A percentile compares a stretch with the other conserved stretches of the same genome.
Evolutionary conservation across 2,113 vertebrate genomes (phyloP).

Genomic region (Ariopsis seemanni): DNA sequence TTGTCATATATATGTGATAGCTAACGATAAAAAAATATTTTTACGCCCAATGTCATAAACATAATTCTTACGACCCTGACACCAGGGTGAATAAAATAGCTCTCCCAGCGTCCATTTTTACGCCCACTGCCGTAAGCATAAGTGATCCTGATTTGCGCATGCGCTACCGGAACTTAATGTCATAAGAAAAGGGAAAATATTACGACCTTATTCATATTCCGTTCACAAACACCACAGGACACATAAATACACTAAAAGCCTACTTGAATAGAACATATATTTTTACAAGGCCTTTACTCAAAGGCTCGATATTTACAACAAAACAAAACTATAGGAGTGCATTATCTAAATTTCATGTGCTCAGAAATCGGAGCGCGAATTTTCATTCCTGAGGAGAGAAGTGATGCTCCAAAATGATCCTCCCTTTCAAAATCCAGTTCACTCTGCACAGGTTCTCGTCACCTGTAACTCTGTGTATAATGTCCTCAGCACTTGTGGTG

Average conservation of each 20-base stretch:
- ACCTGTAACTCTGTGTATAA: background rate
- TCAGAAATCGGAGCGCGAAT: constrained; percentile 14
- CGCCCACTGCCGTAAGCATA: too few species aligned
- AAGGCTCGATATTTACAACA: constrained; percentile 22
- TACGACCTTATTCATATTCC: constrained; percentile 30
- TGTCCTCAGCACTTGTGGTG: constrained; percentile 78
- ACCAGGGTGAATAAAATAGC: too few species aligned
- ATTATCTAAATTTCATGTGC: constrained; percentile 9
- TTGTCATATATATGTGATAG: too few species aligned
- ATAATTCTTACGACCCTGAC: too few species aligned
- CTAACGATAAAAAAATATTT: too few species aligned
- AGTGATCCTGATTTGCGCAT: too few species aligned
- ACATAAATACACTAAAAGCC: constrained; percentile 63
- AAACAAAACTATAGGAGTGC: background rate
- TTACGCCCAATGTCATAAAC: too few species aligned
- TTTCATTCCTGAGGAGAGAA: background rate
- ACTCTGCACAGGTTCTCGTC: background rate
- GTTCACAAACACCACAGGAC: constrained; percentile 43
- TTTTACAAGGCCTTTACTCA: constrained; percentile 12
- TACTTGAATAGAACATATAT: constrained; percentile 60
- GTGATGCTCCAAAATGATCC: background rate
- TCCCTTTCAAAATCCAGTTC: background rate
- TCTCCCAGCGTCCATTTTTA: too few species aligned
- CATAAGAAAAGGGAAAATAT: too few species aligned
- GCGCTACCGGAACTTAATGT: too few species aligned